These are phyloP conservation scores for Uropsilus gracilis DNA, from an alignment of 2,113 vertebrate species.

Conservation along the genomic window DNA sequence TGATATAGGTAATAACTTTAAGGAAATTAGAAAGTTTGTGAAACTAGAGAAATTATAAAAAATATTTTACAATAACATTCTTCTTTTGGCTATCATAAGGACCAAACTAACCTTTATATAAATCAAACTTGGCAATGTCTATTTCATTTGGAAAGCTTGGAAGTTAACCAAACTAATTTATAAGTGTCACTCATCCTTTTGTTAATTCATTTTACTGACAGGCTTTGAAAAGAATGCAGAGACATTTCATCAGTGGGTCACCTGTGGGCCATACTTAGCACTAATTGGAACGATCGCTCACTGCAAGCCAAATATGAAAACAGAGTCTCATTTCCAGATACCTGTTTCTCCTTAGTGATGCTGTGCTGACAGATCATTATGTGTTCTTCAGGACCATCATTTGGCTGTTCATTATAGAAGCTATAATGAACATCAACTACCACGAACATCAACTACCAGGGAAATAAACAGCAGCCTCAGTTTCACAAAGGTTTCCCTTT, in stretches of 20 bases:
- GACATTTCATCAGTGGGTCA: constrained; percentile 60
- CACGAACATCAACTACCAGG: not conserved
- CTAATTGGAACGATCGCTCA: constrained; percentile 59
- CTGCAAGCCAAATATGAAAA: not conserved
- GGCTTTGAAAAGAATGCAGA: constrained; percentile 51
- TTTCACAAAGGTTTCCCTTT: not conserved
- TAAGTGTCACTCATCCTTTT: constrained; percentile 69
- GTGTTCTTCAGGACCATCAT: not conserved
- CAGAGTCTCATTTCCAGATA: constrained; percentile 3
- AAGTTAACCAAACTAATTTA: constrained; percentile 68
- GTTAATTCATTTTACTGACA: constrained; percentile 68
- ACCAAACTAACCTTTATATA: not conserved
- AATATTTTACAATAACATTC: constrained; percentile 29
- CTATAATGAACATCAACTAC: not conserved
- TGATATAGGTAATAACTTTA: constrained; percentile 17
- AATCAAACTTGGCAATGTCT: constrained; percentile 42
- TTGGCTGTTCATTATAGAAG: not conserved
- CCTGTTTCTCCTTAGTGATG: constrained; percentile 21
- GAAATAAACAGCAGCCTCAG: not conserved
- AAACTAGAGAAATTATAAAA: constrained; percentile 26
- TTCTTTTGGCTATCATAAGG: not conserved
- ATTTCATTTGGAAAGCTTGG: constrained; percentile 63
- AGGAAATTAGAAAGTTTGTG: not conserved
- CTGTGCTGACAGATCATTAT: not conserved
- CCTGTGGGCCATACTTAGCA: constrained; percentile 11